phyloP scores from a whole-genome alignment of 1,140 invertebrate genomes.

The Muscidifurax raptorellus region DNA sequence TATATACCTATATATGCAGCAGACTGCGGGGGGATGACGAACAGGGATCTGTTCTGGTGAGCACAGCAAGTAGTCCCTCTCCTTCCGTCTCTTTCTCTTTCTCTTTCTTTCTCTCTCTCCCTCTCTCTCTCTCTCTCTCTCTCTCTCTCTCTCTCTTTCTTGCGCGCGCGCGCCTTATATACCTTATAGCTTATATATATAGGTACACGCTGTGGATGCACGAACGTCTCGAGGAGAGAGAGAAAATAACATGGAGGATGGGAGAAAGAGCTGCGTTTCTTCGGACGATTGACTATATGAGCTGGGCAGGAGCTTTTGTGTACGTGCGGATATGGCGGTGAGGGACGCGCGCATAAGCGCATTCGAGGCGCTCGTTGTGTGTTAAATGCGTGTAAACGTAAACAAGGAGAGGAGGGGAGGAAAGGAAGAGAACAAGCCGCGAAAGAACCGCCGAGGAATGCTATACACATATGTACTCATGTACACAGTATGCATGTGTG shows the following conservation, averaged over 20 bases:
- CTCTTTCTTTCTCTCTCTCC: not conserved
- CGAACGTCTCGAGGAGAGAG: constrained; percentile 18
- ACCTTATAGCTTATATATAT: constrained; percentile 18
- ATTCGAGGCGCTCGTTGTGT: not conserved
- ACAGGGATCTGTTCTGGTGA: not conserved
- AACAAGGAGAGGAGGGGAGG: not conserved
- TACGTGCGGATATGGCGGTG: too few species aligned
- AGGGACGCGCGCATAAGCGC: not conserved
- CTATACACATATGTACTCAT: not conserved
- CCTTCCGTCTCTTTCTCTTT: not conserved
- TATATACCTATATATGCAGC: not conserved
- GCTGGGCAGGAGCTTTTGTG: too few species aligned
- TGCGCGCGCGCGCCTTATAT: not conserved
- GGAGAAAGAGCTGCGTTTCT: not conserved
- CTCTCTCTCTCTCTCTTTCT: not conserved
- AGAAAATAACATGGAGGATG: constrained; percentile 38
- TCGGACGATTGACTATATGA: too few species aligned
- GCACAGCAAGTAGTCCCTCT: not conserved
- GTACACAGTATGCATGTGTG: too few species aligned
- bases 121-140: not conserved
- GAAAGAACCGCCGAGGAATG: not conserved
- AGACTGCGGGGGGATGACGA: not conserved
- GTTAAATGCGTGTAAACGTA: constrained; percentile 25
- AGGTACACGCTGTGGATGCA: not conserved
- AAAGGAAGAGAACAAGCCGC: not conserved